phyloP scores from a whole-genome alignment of 2,797 vertebrate species.

The Myotis daubentonii region DNA sequence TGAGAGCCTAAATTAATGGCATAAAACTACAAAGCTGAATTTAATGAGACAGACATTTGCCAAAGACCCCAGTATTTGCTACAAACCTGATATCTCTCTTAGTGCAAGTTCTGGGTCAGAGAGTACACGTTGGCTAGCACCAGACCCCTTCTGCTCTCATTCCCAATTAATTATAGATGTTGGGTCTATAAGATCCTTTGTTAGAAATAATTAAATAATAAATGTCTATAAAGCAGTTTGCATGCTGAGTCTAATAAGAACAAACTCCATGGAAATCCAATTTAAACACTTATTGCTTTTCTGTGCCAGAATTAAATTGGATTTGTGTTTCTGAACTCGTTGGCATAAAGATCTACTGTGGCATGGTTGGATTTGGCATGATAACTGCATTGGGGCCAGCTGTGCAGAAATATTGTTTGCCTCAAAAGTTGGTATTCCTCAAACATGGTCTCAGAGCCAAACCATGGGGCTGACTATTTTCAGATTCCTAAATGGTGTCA shows the following conservation, averaged over 20 bases:
- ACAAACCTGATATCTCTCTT: constrained; percentile 56
- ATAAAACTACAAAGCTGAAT: constrained; percentile 62
- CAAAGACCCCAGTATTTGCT: constrained; percentile 46
- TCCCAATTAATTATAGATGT: constrained; percentile 75
- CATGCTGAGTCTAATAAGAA: constrained; percentile 77
- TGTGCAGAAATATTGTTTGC: constrained; percentile 22
- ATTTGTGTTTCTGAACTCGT: constrained; percentile 77
- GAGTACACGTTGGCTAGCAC: constrained; percentile 64
- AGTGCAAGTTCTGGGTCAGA: constrained; percentile 71
- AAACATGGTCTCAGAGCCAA: constrained; percentile 21
- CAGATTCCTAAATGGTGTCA: constrained; percentile 4
- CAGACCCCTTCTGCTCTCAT: constrained; percentile 55
- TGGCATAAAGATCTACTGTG: constrained; percentile 59
- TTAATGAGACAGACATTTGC: constrained; percentile 69
- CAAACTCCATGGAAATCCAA: constrained; percentile 76
- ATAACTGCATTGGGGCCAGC: constrained; percentile 31
- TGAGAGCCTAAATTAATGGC: constrained; percentile 44
- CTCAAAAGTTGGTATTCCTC: constrained; percentile 46
- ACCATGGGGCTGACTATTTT: neutral
- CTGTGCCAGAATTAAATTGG: constrained; percentile 79
- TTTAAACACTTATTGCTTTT: constrained; percentile 77
- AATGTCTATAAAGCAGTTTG: constrained; percentile 75
- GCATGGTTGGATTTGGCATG: constrained; percentile 51
- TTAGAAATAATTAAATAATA: constrained; percentile 82
- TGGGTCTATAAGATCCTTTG: constrained; percentile 74